A percentile compares a stretch with the other conserved stretches of the same genome.
Conservation (phyloP, 2,888 invertebrate genomes). For the Tipula confusa region DNA sequence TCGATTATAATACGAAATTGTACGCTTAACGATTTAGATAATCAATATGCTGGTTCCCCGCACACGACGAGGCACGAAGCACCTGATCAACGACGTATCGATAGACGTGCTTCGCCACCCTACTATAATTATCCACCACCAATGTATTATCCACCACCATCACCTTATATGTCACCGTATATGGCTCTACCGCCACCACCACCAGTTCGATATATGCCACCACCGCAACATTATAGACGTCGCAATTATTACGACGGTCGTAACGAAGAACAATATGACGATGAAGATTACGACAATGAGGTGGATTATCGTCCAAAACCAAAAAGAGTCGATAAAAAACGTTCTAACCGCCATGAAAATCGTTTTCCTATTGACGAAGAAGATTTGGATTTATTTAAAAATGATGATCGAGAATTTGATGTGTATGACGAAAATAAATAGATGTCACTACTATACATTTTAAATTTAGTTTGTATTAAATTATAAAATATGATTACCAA, state of each 20-base stretch:
- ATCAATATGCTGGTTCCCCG: constrained; percentile 34
- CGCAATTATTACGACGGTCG: background rate
- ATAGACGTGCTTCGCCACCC: background rate
- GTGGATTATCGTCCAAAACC: background rate
- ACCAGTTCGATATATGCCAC: background rate
- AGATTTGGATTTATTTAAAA: background rate
- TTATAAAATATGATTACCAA: too few relatives aligned
- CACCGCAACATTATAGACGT: background rate
- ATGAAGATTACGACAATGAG: background rate
- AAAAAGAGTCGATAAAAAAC: background rate
- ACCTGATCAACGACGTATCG: background rate
- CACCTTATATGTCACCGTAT: background rate
- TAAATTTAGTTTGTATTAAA: too few relatives aligned
- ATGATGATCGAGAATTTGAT: background rate
- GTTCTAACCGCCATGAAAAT: background rate
- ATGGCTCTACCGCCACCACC: background rate
- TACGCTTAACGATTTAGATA: constrained; percentile 33
- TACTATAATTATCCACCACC: background rate
- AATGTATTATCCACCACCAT: background rate
- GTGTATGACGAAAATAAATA: background rate
- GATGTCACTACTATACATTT: background rate
- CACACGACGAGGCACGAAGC: background rate
- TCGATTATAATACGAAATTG: constrained; percentile 35
- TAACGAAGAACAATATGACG: background rate
- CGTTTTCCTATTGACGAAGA: background rate